Percentiles rank a stretch among this genome's conserved stretches.
phyloP scores from a whole-genome alignment of 2,888 invertebrate species.

The Furcula furcula region DNA sequence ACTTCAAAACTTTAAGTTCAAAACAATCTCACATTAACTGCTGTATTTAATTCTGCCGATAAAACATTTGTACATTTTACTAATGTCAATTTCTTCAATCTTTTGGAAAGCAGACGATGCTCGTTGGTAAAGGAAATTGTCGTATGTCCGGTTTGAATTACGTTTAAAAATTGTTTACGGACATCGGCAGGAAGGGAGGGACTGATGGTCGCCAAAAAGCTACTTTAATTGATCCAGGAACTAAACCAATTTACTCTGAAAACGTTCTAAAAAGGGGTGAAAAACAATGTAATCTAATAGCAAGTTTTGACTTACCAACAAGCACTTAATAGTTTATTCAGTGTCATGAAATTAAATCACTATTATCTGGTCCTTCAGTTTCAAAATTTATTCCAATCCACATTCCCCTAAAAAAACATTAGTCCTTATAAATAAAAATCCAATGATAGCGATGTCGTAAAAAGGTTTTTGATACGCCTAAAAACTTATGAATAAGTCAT shows the following conservation, averaged over 20 bases:
- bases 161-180: background rate
- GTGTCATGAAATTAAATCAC: no score
- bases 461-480: slow-evolving; percentile 26
- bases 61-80: background rate
- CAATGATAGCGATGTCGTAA: slow-evolving; percentile 10
- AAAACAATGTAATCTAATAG: no score
- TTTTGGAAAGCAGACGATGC: background rate
- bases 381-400: no score
- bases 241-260: no score
- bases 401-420: background rate
- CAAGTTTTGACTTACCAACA: no score
- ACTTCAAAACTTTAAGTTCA: no score
- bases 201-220: background rate
- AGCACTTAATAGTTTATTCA: no score
- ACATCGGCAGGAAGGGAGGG: slow-evolving; percentile 1
- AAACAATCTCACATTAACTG: no score
- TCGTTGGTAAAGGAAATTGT: background rate
- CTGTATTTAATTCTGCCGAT: no score
- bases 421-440: background rate
- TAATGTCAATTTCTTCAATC: background rate
- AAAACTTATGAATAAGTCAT: slow-evolving; percentile 36
- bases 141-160: background rate
- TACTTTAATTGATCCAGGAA: no score
- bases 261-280: no score
- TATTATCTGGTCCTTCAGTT: no score